Conservation (phyloP, 1,140 invertebrate genomes). For the Battus philenor region DNA sequence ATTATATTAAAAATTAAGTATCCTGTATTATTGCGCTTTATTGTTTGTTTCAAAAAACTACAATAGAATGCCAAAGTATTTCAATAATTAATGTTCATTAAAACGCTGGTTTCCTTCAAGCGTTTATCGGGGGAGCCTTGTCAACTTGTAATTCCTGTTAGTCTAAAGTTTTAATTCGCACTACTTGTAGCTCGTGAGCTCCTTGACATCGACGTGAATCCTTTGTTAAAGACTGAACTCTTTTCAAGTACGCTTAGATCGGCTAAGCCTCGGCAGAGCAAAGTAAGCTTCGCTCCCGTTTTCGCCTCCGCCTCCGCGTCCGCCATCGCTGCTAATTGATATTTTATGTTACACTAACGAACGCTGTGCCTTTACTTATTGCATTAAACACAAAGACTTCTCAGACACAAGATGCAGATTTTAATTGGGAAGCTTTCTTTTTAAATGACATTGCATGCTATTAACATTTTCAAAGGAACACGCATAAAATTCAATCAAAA, state of each 20-base stretch:
- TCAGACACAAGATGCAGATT: too few species aligned
- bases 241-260: conserved; percentile 48
- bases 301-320: conserved; percentile 16
- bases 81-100: conserved; percentile 5
- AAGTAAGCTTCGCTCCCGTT: conserved; percentile 21
- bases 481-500: too few species aligned
- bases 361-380: conserved; percentile 35
- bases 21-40: too few species aligned
- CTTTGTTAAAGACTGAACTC: conserved; percentile 46
- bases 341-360: conserved; percentile 61
- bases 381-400: too few species aligned
- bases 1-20: too few species aligned
- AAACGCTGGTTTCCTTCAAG: neutral
- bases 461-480: too few species aligned
- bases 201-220: conserved; percentile 35
- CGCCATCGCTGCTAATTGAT: conserved; percentile 44
- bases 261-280: conserved; percentile 30
- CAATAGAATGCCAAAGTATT: too few species aligned
- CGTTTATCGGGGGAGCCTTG: conserved; percentile 3
- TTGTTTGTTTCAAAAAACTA: too few species aligned
- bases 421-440: too few species aligned
- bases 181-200: conserved; percentile 31
- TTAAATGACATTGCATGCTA: too few species aligned
- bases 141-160: conserved; percentile 63
- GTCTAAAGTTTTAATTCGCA: conserved; percentile 77